Base-by-base conservation (phyloP, 2,888 invertebrate species). In the Nesidiocoris tenuis region DNA sequence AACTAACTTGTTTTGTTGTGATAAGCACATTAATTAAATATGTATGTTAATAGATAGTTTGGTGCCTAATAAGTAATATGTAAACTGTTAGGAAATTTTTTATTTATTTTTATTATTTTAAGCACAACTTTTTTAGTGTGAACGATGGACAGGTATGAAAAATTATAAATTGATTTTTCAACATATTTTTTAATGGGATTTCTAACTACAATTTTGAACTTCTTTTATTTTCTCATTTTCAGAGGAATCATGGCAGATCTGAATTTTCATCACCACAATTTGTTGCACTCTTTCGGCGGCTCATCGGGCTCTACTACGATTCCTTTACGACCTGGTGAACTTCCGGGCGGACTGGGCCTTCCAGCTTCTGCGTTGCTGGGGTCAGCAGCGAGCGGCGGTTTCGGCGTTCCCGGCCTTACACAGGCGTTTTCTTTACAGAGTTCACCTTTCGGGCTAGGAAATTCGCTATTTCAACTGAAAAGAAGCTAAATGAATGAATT, bases 191-290 rank as follows among this genome's bases (percentile, higher is more conserved):
- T n/a, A n/a, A n/a, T n/a, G n/a, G n/a, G n/a, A n/a, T n/a, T n/a
- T n/a, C n/a, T n/a, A n/a, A n/a, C n/a, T n/a, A n/a, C n/a, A n/a
- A n/a, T n/a, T n/a, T n/a, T n/a, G n/a, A n/a, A n/a, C n/a, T n/a
- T n/a, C n/a, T n/a, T n/a, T n/a, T n/a, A n/a, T n/a, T n/a, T n/a
- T n/a, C n/a, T n/a, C n/a, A n/a, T n/a, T 72, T 72, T 21, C 61
- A 72, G 72, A 54, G 21, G 39, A 16, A 24, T 61, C 25, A 72
- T 72, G 72, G 61, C 61, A n/a, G 72, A 72, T 21, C 12, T 72
- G 61, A 72, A 72, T 39, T 72, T 39, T 22, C 72, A 72, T 21
- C 72, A 72, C 39, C 39, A 54, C 19, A 39, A 25, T 54, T 9
- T 61, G 3, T 61, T 72, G 16, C 39, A 39, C 39, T 39, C 39